These are phyloP conservation scores for Caenorhabditis zanzibari DNA, from an alignment of 2,888 invertebrate species.

Conservation along the genomic window DNA sequence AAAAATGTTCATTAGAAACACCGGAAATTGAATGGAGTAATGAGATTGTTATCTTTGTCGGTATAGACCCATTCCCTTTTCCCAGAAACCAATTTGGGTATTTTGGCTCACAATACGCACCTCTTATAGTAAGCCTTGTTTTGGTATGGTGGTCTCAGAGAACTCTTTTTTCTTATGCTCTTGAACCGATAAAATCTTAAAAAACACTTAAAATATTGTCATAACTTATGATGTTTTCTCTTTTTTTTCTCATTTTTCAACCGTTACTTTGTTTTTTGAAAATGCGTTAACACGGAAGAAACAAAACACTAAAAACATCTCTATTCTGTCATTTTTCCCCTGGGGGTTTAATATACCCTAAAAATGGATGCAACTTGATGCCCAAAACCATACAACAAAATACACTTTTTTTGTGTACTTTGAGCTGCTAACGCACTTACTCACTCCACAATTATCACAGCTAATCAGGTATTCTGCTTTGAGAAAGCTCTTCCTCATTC, in stretches of 20 bases:
- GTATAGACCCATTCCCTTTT: not conserved
- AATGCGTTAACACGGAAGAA: conserved; percentile 35
- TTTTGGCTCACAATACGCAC: not conserved
- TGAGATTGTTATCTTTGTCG: conserved; percentile 19
- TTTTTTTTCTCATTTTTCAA: not conserved
- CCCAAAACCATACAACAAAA: conserved; percentile 40
- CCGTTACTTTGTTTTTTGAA: conserved; percentile 3
- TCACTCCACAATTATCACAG: conserved; percentile 54
- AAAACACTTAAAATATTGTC: conserved; percentile 42
- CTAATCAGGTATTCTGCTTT: conserved; percentile 63
- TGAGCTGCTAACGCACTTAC: conserved; percentile 50
- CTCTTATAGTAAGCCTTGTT: conserved; percentile 4
- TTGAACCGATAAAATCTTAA: conserved; percentile 24
- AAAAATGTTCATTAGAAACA: conserved; percentile 29
- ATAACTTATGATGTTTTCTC: not conserved
- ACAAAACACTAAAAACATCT: conserved; percentile 26
- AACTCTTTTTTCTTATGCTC: not conserved
- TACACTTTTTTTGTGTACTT: conserved; percentile 45
- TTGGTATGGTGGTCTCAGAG: not conserved
- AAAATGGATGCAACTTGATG: conserved; percentile 54
- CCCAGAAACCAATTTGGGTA: conserved; percentile 13
- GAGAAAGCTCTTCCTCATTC: conserved; percentile 38
- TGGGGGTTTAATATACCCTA: conserved; percentile 49
- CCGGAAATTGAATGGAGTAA: conserved; percentile 36
- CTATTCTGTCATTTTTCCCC: conserved; percentile 37